These are phyloP conservation scores for Busseola fusca DNA, from an alignment of 2,888 invertebrate species.

Conservation along the genomic window DNA sequence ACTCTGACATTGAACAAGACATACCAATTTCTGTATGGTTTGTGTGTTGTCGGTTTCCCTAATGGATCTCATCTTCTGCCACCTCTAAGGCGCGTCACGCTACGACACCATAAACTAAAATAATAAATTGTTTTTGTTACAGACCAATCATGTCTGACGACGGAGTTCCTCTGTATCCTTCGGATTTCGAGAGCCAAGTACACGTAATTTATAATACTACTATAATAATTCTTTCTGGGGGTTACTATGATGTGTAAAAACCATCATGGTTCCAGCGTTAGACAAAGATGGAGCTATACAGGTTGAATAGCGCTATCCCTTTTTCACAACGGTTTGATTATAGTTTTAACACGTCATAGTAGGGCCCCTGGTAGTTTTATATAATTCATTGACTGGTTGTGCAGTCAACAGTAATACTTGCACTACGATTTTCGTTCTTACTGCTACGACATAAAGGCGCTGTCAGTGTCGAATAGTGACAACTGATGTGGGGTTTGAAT, in stretches of 20 bases:
- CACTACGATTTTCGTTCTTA: background rate
- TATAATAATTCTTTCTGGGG: background rate
- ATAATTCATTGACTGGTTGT: background rate
- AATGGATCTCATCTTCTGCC: constrained; percentile 6
- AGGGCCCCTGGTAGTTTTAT: no score
- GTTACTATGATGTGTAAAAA: no score
- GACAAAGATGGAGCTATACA: no score
- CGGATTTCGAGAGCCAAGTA: constrained; percentile 40
- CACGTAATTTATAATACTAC: constrained; percentile 37
- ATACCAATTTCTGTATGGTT: background rate
- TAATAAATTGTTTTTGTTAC: constrained; percentile 17
- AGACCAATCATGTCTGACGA: constrained; percentile 57
- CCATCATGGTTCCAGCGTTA: no score
- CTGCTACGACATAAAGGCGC: background rate
- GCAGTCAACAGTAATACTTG: background rate
- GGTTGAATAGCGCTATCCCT: no score
- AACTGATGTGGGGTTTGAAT: background rate
- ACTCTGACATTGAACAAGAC: background rate
- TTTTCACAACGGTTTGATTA: no score
- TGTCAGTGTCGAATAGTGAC: background rate
- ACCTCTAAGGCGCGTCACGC: no score
- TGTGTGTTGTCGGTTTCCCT: no score
- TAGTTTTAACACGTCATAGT: no score
- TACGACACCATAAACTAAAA: background rate
- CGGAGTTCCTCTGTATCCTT: constrained; percentile 57